Base-by-base conservation (phyloP, 2,113 vertebrate genomes). In the Girardinichthys multiradiatus region DNA sequence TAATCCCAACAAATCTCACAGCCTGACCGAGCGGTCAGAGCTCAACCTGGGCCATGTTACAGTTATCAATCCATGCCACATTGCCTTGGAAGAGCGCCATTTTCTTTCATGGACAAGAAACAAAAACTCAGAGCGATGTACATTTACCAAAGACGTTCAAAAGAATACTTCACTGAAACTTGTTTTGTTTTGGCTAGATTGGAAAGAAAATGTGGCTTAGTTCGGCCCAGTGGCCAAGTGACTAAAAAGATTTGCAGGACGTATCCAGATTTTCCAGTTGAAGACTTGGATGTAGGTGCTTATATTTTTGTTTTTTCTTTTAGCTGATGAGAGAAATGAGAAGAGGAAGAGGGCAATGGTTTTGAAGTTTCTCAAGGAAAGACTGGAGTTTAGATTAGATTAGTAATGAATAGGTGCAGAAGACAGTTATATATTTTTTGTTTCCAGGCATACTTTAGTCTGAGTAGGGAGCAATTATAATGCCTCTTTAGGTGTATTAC, bases 1-100 rank as follows among this genome's bases (percentile, higher is more conserved):
- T 93, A 94, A 94, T 92, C 89, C 87, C 64, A 64, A 59, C 76
- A 88, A 91, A 90, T 92, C 90, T 87, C 77, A 62, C 63, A 68
- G 83, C 72, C 79, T 88, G 87, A 91, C 88, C 73, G 48, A 33
- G 51, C 64, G 64, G 82, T 83, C 87, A 76, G 77, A 89, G 72
- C 74, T 28, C 72, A 89, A 86, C 89, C 86, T 81, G 72, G 68
- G 61, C 85, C 67, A 6, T 35, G 68, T 85, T 74, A 61, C 72
- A 84, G 67, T 90, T 93, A 94, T 94, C 92, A 85, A 79, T 81
- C 72, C 72, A 64, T 65, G 65, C 79, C 90, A 89, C 87, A 90
- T 90, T 86, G 77, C 75, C n/a, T 61, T 87, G 88, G 82, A 87
- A 59, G 64, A 17, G 60, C 67, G 89, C 83, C 89, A 88, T 57